Evolutionary conservation across 2,113 vertebrate genomes (phyloP).

Genomic region (Xyliphius kryptos): DNA sequence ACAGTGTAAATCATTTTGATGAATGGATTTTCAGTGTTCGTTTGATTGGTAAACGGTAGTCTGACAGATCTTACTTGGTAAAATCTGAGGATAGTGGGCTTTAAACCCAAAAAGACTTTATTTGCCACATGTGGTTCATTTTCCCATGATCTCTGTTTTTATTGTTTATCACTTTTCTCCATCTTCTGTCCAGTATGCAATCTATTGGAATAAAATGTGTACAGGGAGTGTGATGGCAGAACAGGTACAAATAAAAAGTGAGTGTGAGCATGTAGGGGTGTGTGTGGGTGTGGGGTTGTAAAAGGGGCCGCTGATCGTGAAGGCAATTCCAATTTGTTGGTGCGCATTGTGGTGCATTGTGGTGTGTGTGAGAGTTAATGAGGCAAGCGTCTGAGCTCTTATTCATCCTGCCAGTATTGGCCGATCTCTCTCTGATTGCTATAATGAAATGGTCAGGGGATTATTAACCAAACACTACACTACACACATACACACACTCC

Average conservation of each 20-base stretch:
- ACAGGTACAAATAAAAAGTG: constrained; percentile 6
- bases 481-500: constrained; percentile 14
- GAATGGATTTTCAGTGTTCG: too few relatives aligned
- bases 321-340: constrained; percentile 71
- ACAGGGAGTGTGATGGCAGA: constrained; percentile 29
- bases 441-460: constrained; percentile 72
- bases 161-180: background rate
- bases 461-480: constrained; percentile 67
- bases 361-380: constrained; percentile 65
- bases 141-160: constrained; percentile 3
- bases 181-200: constrained; percentile 1
- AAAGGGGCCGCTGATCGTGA: constrained; percentile 37
- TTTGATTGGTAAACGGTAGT: too few relatives aligned
- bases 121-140: background rate
- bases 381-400: constrained; percentile 63
- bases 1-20: too few relatives aligned
- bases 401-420: constrained; percentile 70
- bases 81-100: too few relatives aligned
- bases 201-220: constrained; percentile 11
- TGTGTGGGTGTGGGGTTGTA: constrained; percentile 8
- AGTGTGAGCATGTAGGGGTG: constrained; percentile 22
- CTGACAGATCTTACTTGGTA: too few relatives aligned
- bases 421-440: constrained; percentile 70
- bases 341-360: constrained; percentile 50
- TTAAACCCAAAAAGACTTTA: background rate